Evolutionary conservation across 2,888 invertebrate species (phyloP).

Genomic region (Cheilosia variabilis): DNA sequence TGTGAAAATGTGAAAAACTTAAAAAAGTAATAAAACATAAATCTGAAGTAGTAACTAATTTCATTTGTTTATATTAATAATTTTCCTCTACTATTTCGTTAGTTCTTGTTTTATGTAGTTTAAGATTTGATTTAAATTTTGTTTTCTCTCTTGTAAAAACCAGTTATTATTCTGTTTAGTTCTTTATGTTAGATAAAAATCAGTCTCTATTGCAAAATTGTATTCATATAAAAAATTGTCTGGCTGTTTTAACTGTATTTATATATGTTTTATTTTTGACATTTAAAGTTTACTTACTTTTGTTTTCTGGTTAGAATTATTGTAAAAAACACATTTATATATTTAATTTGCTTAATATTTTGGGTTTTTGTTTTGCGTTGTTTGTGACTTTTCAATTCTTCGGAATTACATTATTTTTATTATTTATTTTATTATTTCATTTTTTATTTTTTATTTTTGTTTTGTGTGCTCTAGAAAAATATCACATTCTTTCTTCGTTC

Average conservation of each 20-base stretch:
- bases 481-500: slow-evolving; percentile 84
- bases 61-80: slow-evolving; percentile 33
- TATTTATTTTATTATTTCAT: slow-evolving; percentile 54
- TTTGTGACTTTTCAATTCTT: slow-evolving; percentile 60
- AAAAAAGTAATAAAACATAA: slow-evolving; percentile 2
- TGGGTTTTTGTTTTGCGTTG: slow-evolving; percentile 58
- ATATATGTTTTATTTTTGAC: slow-evolving; percentile 63
- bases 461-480: slow-evolving; percentile 83
- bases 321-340: slow-evolving; percentile 73
- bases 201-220: slow-evolving; percentile 83
- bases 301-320: slow-evolving; percentile 71
- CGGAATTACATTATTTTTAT: slow-evolving; percentile 56
- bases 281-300: slow-evolving; percentile 67
- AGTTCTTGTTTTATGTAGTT: slow-evolving; percentile 8
- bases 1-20: neutral
- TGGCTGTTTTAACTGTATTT: slow-evolving; percentile 68
- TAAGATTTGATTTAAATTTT: slow-evolving; percentile 14
- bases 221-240: slow-evolving; percentile 75
- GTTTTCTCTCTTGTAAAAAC: slow-evolving; percentile 57
- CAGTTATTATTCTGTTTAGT: slow-evolving; percentile 69
- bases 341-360: slow-evolving; percentile 54
- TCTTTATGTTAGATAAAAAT: slow-evolving; percentile 78
- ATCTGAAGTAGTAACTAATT: slow-evolving; percentile 47
- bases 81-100: slow-evolving; percentile 71
- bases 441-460: slow-evolving; percentile 67